Base-by-base conservation (phyloP, 2,888 invertebrate species). In the Diplazon laetatorius region DNA sequence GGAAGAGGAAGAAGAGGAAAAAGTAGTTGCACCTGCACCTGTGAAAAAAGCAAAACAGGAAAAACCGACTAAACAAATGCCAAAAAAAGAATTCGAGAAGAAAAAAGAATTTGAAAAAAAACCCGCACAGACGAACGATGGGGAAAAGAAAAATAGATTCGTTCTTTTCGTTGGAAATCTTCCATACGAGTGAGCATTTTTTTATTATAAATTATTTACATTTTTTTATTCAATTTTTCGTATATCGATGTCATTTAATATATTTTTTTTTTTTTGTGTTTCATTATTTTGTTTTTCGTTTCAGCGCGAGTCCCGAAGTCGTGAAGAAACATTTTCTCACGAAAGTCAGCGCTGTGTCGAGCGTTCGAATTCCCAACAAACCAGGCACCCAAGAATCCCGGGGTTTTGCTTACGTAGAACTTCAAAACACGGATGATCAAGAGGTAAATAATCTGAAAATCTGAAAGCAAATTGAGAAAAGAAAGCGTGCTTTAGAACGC, bases 91-190 rank as follows among this genome's bases (percentile, higher is more conserved):
- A 1, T 55, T 74, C 25, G 39, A 18, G 55, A 18, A 52, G 4
- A 48, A 82, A 65, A 48, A 57, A 35, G 44, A 18, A 16, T 39
- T 35, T 14, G 18, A 48, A 78, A n/a, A 46, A 66, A 66, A 72
- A 20, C 42, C 48, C 14, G 52, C 68, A 12, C 75, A 65, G 4
- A 52, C 70, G 5, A 55, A 59, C 12, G 72, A 70, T 6, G 25
- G 44, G 1, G 71, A 68, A 1, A 88, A 87, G 55, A 87, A 87
- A 39, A 85, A 85, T 18, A 85, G 91, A 86, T 92, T 89, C 70
- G 90, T 92, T 42, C 83, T 92, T 8, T 92, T 92, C 79, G 91
- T 92, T 50, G 91, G 92, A 65, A 93, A 93, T 81, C 77, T 93
- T 50, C 89, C 92, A 5, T 92, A 85, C 76, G 87, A 88, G 90